A percentile compares a stretch with the other conserved stretches of the same genome.
phyloP scores from a whole-genome alignment of 92 coral and sea anemone genomes.

The Phenganax subtilis region DNA sequence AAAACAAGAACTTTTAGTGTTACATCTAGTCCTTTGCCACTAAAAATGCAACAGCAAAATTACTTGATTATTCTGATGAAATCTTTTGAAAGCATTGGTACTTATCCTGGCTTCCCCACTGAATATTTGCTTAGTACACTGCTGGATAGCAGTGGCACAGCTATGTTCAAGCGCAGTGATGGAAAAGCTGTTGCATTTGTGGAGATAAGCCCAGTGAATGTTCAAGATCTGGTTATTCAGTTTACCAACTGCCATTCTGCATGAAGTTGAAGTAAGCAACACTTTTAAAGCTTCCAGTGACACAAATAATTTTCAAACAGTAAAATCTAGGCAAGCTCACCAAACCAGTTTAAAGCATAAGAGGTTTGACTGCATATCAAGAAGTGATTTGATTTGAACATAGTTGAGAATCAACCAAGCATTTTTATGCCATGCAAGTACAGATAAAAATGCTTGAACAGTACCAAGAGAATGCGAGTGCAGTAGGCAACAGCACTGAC shows the following conservation, averaged over 20 bases:
- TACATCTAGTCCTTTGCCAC: background rate
- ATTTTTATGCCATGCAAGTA: background rate
- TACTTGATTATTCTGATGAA: conserved; percentile 3
- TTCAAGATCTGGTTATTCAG: background rate
- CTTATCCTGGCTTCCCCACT: background rate
- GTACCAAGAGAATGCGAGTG: background rate
- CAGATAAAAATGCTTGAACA: background rate
- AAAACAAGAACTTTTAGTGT: background rate
- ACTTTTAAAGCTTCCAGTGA: background rate
- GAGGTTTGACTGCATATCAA: background rate
- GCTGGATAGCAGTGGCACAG: background rate
- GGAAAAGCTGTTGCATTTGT: conserved; percentile 8
- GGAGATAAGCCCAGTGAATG: background rate
- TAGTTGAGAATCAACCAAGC: background rate
- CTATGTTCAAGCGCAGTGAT: background rate
- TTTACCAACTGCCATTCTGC: background rate
- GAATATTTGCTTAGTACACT: background rate
- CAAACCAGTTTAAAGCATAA: background rate
- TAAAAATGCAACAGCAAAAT: background rate
- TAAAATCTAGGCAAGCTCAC: background rate
- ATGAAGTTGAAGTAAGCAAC: background rate
- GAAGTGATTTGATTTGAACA: background rate
- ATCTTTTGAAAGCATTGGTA: background rate
- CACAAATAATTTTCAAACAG: background rate
- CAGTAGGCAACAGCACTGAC: conserved; percentile 5